Percentiles rank a stretch among this genome's conserved stretches.
These are phyloP conservation scores for Lagria hirta DNA, from an alignment of 2,888 invertebrate species.

Conservation along the genomic window DNA sequence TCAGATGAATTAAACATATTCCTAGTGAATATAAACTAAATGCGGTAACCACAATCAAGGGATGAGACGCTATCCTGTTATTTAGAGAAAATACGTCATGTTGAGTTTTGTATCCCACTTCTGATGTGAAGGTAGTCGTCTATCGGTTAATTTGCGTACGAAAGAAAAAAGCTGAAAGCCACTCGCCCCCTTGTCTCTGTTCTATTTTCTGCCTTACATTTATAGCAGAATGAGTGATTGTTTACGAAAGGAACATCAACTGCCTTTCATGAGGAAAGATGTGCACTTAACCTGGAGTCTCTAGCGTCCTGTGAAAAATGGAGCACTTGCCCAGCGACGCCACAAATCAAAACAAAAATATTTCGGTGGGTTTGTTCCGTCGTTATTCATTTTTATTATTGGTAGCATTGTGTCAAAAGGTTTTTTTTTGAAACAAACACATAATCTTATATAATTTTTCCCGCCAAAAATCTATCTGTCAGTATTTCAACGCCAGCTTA, in stretches of 20 bases:
- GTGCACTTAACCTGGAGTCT: constrained; percentile 41
- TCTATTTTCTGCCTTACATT: constrained; percentile 31
- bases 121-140: too few species aligned
- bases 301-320: constrained; percentile 37
- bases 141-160: too few species aligned
- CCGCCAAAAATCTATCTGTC: too few species aligned
- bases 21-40: constrained; percentile 14
- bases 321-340: constrained; percentile 35
- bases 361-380: constrained; percentile 11
- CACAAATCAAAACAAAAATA: constrained; percentile 37
- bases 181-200: constrained; percentile 5
- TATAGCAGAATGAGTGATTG: constrained; percentile 42
- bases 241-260: constrained; percentile 41
- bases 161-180: too few species aligned
- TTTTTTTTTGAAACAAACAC: too few species aligned
- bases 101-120: too few species aligned
- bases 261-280: constrained; percentile 38
- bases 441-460: too few species aligned
- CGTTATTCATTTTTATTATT: constrained; percentile 19
- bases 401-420: too few species aligned
- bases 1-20: constrained; percentile 24
- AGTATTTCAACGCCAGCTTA: too few species aligned
- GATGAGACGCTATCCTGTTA: too few species aligned
- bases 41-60: constrained; percentile 16
- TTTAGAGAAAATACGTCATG: too few species aligned